Conservation (phyloP, 53 echinoderm and acorn worm genomes). For the Astropecten irregularis region DNA sequence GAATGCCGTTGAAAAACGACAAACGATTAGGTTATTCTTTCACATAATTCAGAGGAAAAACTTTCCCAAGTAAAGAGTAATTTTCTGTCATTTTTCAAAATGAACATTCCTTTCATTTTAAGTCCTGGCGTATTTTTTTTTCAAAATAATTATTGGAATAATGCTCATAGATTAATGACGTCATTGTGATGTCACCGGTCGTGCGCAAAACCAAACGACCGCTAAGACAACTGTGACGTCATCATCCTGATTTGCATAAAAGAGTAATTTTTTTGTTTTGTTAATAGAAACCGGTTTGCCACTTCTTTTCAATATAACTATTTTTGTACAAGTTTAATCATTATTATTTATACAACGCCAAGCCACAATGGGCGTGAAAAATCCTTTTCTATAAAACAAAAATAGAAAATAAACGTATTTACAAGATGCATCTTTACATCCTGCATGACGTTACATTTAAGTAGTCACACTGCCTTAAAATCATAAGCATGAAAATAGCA, state of each 20-base stretch:
- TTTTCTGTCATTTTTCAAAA: too few species aligned
- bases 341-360: neutral
- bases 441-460: too few species aligned
- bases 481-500: too few species aligned
- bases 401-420: slow-evolving; percentile 24
- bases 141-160: too few species aligned
- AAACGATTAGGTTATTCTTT: too few species aligned
- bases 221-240: slow-evolving; percentile 37
- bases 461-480: too few species aligned
- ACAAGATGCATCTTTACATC: slow-evolving; percentile 43
- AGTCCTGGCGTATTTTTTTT: too few species aligned
- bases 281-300: neutral
- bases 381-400: neutral
- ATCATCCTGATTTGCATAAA: slow-evolving; percentile 1
- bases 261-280: neutral
- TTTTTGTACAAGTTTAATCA: neutral
- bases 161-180: slow-evolving; percentile 6
- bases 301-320: neutral
- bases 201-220: neutral
- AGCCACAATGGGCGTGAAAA: neutral
- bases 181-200: slow-evolving; percentile 33
- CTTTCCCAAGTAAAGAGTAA: too few species aligned
- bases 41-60: too few species aligned
- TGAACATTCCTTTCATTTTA: too few species aligned
- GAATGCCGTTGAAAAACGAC: too few species aligned